phyloP scores from a whole-genome alignment of 2,797 vertebrate genomes.

The Melanotaenia trifasciata region DNA sequence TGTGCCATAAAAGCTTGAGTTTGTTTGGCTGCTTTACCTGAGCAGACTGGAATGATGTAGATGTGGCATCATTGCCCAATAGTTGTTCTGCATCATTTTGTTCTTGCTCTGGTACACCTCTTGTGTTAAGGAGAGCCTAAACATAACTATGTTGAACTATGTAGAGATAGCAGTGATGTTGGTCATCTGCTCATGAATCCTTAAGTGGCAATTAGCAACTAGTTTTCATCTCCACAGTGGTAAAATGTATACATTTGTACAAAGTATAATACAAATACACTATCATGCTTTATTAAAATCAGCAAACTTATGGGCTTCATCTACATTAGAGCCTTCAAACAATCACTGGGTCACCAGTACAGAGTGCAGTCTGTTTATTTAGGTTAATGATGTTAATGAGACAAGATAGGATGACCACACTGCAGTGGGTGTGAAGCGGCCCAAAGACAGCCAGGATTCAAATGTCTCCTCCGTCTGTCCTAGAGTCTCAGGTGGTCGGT shows the following conservation, averaged over 20 bases:
- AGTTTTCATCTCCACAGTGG: no score
- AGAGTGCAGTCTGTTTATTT: conserved; percentile 10
- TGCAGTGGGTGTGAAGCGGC: conserved; percentile 38
- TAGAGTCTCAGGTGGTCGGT: conserved; percentile 59
- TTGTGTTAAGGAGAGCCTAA: neutral
- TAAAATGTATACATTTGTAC: no score
- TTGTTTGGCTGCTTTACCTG: neutral
- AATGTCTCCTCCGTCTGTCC: conserved; percentile 43
- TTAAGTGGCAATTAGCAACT: no score
- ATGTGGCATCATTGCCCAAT: neutral
- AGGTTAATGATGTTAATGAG: conserved; percentile 13
- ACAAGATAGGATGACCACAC: conserved; percentile 17
- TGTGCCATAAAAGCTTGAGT: neutral
- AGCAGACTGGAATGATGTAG: neutral
- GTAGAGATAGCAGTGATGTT: no score
- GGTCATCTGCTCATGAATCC: no score
- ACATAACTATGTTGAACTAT: neutral
- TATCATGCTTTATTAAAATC: neutral
- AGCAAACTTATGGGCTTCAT: conserved; percentile 17
- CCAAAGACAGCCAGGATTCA: conserved; percentile 60
- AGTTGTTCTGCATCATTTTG: neutral
- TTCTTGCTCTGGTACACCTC: neutral
- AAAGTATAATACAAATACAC: no score
- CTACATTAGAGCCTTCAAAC: neutral
- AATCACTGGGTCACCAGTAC: conserved; percentile 35